Evolutionary conservation across 2,113 vertebrate species (phyloP).

Genomic region (Neogobius melanostomus): DNA sequence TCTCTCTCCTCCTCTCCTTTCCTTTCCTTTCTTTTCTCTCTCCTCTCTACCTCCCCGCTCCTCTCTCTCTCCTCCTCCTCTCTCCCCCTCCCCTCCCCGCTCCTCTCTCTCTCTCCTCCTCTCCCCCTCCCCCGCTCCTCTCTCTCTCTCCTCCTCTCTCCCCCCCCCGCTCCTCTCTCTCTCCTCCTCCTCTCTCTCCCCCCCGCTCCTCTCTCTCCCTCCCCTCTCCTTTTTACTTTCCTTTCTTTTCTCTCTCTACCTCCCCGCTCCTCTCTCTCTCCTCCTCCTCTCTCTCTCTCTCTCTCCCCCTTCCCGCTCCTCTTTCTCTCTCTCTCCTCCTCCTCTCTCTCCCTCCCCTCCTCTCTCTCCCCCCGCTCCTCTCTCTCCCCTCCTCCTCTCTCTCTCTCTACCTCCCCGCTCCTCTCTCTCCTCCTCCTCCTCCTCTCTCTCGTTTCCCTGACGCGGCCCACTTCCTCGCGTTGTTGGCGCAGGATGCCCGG

Average conservation of each 20-base stretch:
- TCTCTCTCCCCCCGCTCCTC: no score
- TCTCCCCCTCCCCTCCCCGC: neutral
- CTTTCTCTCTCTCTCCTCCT: neutral
- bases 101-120: neutral
- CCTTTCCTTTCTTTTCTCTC: neutral
- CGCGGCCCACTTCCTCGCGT: conserved; percentile 45
- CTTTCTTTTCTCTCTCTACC: no score
- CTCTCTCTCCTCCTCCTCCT: neutral
- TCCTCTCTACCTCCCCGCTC: neutral
- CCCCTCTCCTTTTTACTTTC: neutral
- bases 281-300: neutral
- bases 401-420: neutral
- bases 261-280: no score
- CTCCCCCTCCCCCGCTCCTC: neutral
- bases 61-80: neutral
- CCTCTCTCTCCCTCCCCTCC: no score
- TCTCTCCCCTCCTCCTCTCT: no score
- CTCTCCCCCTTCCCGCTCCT: neutral
- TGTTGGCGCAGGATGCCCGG: conserved; percentile 59
- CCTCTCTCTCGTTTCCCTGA: conserved; percentile 47
- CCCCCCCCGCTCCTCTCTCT: no score
- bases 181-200: no score
- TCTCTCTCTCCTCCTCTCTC: neutral
- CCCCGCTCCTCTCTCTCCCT: neutral
- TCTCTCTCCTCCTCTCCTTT: no score